Evolutionary conservation across 2,797 vertebrate genomes (phyloP).

Genomic region (Dipus sagitta): DNA sequence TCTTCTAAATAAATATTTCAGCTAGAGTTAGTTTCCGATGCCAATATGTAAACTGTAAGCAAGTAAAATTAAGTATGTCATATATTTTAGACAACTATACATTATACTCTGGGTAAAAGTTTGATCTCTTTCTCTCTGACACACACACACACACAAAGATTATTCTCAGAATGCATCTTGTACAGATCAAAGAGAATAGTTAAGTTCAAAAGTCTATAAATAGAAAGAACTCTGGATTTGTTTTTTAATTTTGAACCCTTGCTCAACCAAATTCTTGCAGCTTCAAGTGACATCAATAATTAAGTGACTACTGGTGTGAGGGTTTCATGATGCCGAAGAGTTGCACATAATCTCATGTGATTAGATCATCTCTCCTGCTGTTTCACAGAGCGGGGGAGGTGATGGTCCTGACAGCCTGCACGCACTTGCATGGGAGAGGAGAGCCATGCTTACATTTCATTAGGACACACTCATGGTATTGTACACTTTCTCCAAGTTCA

Average conservation of each 20-base stretch:
- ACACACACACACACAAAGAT: not conserved
- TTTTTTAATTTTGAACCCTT: not conserved
- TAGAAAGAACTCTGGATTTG: not conserved
- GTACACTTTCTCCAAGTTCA: slow-evolving; percentile 24
- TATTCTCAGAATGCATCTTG: slow-evolving; percentile 32
- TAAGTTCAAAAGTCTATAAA: slow-evolving; percentile 1
- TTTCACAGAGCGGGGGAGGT: not conserved
- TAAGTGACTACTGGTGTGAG: not conserved
- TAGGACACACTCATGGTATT: not conserved
- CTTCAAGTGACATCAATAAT: slow-evolving; percentile 24
- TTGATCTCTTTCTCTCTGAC: too few relatives aligned
- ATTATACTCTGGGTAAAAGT: slow-evolving; percentile 32
- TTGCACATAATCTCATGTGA: not conserved
- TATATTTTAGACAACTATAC: slow-evolving; percentile 69
- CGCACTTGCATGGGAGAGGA: not conserved
- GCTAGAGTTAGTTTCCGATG: slow-evolving; percentile 72
- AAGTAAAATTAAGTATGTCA: slow-evolving; percentile 68
- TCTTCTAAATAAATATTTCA: slow-evolving; percentile 79
- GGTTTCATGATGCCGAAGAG: not conserved
- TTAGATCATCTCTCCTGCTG: not conserved
- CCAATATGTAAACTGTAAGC: slow-evolving; percentile 75
- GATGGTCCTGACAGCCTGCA: not conserved
- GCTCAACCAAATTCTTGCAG: not conserved
- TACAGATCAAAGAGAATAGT: slow-evolving; percentile 67
- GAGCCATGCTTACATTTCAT: not conserved